Evolutionary conservation across 2,797 vertebrate species (phyloP), one percentile per base, ranked within the genome.

Genomic region (Netta rufina): DNA sequence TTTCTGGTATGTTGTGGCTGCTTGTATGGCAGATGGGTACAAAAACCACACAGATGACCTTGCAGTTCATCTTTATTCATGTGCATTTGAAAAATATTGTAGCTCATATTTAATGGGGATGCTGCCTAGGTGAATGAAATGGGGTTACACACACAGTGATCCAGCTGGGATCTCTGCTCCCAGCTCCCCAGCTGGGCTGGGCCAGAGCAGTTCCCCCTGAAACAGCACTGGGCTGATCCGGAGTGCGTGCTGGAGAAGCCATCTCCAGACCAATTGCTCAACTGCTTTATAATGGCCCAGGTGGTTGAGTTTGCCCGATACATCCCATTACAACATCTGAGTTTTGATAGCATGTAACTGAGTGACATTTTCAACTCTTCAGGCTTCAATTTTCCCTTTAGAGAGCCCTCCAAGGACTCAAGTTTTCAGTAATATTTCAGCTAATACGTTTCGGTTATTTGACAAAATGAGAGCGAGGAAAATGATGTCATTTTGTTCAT

Each of bases 91-190:
- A 25, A 58, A 41, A 41, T 32, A 33, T 3, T 30, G 2, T 43
- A 28, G 39, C 2, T 58, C 18, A 3, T 49, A 4, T 69, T 49
- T 47, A 28, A 74, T 32, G 45, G 43, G 51, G 32, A 1, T 62
- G 36, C 53, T 18, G 7, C 4, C 9, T 20, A 24, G 69, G 86
- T 54, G 91, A 66, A 64, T 5, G 78, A 90, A 95, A 91, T 88
- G 90, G 19, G 81, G 69, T 92, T 91, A 74, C 78, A 39, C 77
- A 56, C 78, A 39, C 77, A 56, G 60, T 45, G 91, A 77, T 93
- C 93, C 67, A 77, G 75, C 92, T 76, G 93, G 83, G 82, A 92
- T 88, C 83, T 41, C 89, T 77, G 87, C 12, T 67, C 91, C 94
- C 86, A 74, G 82, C 84, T 89, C 84, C 84, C 84, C 18, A 10